Base-by-base conservation (phyloP, 2,113 vertebrate genomes). In the Tringa solitaria region DNA sequence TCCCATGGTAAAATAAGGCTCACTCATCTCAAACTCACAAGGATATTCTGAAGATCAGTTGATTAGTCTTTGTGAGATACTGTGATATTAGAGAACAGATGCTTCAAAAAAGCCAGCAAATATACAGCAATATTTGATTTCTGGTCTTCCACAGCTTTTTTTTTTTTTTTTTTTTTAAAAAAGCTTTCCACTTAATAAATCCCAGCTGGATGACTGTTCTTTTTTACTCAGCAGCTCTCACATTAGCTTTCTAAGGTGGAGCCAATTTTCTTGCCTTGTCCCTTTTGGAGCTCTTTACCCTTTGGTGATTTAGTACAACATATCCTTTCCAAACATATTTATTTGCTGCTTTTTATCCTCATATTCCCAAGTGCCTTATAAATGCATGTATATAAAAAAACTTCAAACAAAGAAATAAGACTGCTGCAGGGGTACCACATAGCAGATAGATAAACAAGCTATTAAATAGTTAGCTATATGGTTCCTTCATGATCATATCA, bases 41-140 rank as follows among this genome's bases (percentile, higher is more conserved):
- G 48, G 33, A 76, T 87, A 73, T 94, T 96, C 48, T 95, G 70
- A 95, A 95, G 65, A 93, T 89, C 54, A 35, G 45, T 80, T 96
- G 84, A 93, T 95, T 90, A 95, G 87, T 69, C 78, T 93, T 93
- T 87, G 46, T 87, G 70, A 87, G 81, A 73, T 65, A 83, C 45
- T 85, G 68, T 87, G 68, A 91, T 89, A 84, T 51, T 87, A 87
- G 33, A 81, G 48, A 86, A 91, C 74, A 96, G 74, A 65, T 96
- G 76, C 81, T 83, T 95, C 57, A 79, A 59, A 93, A 95, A 94
- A 93, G 20, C 45, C 27, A 20, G 53, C 87, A 91, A 84, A 89
- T 91, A 94, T 33, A 87, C 28, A 93, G 53, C 3, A 8, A 93
- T 83, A 72, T 96, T 94, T 95, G 94, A 90, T 76, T 95, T 91